A percentile compares a stretch with the other conserved stretches of the same genome.
phyloP scores from a whole-genome alignment of 1,140 invertebrate genomes.

The Drosophila triauraria region DNA sequence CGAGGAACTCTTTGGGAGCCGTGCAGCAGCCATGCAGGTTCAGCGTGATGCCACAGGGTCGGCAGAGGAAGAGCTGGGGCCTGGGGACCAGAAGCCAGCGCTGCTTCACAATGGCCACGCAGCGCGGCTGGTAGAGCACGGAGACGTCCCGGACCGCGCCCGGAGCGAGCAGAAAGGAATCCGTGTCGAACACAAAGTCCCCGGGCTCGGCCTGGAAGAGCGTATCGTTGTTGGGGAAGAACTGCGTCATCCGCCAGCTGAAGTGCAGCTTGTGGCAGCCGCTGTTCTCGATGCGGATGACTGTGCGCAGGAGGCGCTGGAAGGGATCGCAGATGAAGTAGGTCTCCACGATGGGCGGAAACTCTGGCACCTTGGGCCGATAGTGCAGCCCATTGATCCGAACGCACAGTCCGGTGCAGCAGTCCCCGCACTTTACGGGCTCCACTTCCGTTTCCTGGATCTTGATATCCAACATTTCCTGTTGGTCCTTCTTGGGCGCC shows the following conservation, averaged over 20 bases:
- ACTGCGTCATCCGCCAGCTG: conserved; percentile 41
- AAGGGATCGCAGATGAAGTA: conserved; percentile 66
- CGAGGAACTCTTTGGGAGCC: conserved; percentile 49
- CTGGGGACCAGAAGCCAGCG: conserved; percentile 52
- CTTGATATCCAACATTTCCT: too few relatives aligned
- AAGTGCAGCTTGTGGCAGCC: conserved; percentile 42
- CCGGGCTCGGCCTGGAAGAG: conserved; percentile 21
- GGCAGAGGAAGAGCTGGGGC: conserved; percentile 45
- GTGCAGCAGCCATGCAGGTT: conserved; percentile 65
- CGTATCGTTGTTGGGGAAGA: conserved; percentile 49
- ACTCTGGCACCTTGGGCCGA: conserved; percentile 24
- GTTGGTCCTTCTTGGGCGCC: neutral
- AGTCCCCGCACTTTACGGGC: neutral
- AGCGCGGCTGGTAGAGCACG: conserved; percentile 47
- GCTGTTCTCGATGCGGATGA: conserved; percentile 67
- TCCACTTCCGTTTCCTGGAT: neutral
- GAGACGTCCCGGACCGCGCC: conserved; percentile 41
- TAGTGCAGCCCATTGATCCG: conserved; percentile 62
- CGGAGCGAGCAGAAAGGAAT: conserved; percentile 29
- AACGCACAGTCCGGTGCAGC: conserved; percentile 9
- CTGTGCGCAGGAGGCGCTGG: conserved; percentile 41
- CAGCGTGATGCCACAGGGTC: conserved; percentile 41
- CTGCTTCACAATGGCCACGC: conserved; percentile 61
- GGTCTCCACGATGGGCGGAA: conserved; percentile 45
- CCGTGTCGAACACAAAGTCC: conserved; percentile 54